Evolutionary conservation across 1,140 invertebrate genomes (phyloP).

Genomic region (Cherax destructor): DNA sequence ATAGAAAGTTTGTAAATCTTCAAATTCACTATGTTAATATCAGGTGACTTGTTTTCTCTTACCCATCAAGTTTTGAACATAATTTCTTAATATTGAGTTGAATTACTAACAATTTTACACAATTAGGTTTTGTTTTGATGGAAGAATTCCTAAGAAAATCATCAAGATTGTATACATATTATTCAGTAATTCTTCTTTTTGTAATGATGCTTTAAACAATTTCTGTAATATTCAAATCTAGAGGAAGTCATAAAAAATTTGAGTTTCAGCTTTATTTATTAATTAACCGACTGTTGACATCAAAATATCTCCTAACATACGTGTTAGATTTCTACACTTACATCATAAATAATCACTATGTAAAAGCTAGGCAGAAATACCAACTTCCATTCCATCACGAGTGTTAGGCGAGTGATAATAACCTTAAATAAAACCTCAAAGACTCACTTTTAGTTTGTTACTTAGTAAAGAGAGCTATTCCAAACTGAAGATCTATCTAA

Average conservation of each 20-base stretch:
- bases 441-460: not conserved
- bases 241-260: not conserved
- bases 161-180: too few species aligned
- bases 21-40: too few species aligned
- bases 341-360: conserved; percentile 63
- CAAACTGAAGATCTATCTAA: conserved; percentile 23
- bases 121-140: too few species aligned
- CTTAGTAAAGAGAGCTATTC: conserved; percentile 1
- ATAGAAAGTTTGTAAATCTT: too few species aligned
- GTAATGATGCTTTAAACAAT: too few species aligned
- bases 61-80: too few species aligned
- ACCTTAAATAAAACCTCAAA: conserved; percentile 19
- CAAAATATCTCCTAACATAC: conserved; percentile 60
- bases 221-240: not conserved
- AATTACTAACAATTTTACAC: too few species aligned
- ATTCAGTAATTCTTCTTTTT: too few species aligned
- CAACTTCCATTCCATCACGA: conserved; percentile 56
- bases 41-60: too few species aligned
- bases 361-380: conserved; percentile 59
- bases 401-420: conserved; percentile 9
- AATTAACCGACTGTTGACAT: conserved; percentile 60
- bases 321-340: conserved; percentile 61
- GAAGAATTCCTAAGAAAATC: too few species aligned
- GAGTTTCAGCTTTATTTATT: conserved; percentile 50
- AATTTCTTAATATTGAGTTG: too few species aligned